Conservation (phyloP, 2,113 vertebrate genomes). For the Elgaria multicarinata region DNA sequence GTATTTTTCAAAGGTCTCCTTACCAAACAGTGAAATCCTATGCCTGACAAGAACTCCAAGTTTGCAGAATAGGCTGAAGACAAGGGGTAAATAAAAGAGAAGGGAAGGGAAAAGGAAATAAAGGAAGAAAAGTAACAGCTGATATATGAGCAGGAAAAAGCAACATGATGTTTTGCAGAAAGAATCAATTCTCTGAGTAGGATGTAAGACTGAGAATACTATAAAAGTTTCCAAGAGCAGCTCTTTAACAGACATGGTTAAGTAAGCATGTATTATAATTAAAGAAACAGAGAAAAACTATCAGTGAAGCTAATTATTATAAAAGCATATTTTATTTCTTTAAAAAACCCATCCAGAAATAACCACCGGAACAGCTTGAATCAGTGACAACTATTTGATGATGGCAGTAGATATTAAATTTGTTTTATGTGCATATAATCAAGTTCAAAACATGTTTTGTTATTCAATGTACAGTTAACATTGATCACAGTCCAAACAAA, state of each 20-base stretch:
- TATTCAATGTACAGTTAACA: neutral
- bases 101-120: conserved; percentile 66
- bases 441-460: neutral
- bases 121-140: conserved; percentile 77
- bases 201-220: conserved; percentile 73
- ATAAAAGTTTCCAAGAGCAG: conserved; percentile 77
- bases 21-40: conserved; percentile 99
- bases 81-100: conserved; percentile 77
- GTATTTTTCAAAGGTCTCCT: conserved; percentile 83
- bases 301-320: conserved; percentile 82
- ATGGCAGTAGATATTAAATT: conserved; percentile 2
- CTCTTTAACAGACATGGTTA: conserved; percentile 79
- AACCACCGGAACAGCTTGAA: conserved; percentile 56
- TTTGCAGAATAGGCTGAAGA: conserved; percentile 99
- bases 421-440: neutral
- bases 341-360: conserved; percentile 53
- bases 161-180: conserved; percentile 80
- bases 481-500: neutral
- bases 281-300: conserved; percentile 68
- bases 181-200: conserved; percentile 77
- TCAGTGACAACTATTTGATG: conserved; percentile 32
- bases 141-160: conserved; percentile 82
- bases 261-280: conserved; percentile 82
- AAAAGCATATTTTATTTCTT: conserved; percentile 68
- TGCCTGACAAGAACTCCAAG: conserved; percentile 99